These are phyloP conservation scores for Dolichopus griseipennis DNA, from an alignment of 2,888 invertebrate genomes.

Conservation along the genomic window DNA sequence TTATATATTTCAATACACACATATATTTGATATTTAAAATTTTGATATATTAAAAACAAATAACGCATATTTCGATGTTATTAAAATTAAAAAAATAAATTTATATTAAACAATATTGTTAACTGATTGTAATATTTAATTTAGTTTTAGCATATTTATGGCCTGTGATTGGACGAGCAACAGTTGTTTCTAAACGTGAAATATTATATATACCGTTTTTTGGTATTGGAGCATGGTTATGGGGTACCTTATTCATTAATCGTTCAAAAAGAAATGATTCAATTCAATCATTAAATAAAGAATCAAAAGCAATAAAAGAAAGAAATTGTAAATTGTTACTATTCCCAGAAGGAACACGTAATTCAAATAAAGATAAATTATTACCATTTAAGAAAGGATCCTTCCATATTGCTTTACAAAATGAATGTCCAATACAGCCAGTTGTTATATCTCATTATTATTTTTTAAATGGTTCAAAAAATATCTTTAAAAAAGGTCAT, in stretches of 20 bases:
- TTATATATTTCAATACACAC: no score
- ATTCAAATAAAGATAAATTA: constrained; percentile 58
- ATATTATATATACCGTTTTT: constrained; percentile 75
- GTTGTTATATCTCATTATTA: constrained; percentile 79
- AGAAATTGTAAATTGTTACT: constrained; percentile 68
- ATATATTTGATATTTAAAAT: no score
- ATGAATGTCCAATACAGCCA: constrained; percentile 78
- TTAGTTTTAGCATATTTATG: constrained; percentile 67
- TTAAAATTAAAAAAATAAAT: no score
- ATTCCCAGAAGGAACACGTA: constrained; percentile 90
- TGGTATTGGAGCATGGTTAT: constrained; percentile 75
- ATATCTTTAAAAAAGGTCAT: constrained; percentile 60
- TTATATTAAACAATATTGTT: neutral
- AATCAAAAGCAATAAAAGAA: constrained; percentile 56
- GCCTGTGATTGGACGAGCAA: constrained; percentile 71
- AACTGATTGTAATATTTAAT: constrained; percentile 20
- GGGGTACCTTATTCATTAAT: constrained; percentile 84
- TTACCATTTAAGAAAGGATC: constrained; percentile 93
- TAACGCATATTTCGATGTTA: no score
- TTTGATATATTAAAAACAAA: no score
- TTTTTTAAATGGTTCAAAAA: constrained; percentile 54
- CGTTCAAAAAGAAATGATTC: constrained; percentile 63
- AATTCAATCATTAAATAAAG: constrained; percentile 61
- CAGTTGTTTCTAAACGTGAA: constrained; percentile 76
- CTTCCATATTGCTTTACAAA: constrained; percentile 83